A percentile compares a stretch with the other conserved stretches of the same genome.
Conservation (phyloP, 2,888 invertebrate genomes). For the Dasysyrphus albostriatus region DNA sequence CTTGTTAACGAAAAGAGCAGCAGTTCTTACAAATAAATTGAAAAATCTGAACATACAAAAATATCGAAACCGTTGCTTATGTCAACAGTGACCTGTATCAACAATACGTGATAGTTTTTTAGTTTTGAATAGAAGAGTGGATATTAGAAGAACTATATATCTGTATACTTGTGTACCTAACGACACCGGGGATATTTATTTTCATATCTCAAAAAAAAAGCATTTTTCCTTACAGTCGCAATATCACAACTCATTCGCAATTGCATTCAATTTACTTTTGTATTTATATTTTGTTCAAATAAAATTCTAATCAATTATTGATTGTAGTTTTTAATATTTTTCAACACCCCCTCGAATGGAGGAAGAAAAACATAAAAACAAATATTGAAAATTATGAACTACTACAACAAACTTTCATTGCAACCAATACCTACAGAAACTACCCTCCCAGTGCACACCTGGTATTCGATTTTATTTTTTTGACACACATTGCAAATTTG, state of each 20-base stretch:
- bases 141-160: not conserved
- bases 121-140: not conserved
- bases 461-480: conserved; percentile 44
- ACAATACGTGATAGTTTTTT: not conserved
- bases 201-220: conserved; percentile 1
- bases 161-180: no score
- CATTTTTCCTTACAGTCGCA: conserved; percentile 2
- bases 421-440: not conserved
- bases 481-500: conserved; percentile 45
- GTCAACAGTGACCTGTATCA: conserved; percentile 10
- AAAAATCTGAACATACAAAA: not conserved
- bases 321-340: conserved; percentile 24
- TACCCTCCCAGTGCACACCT: conserved; percentile 8
- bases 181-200: not conserved
- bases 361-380: not conserved
- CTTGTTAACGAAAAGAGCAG: not conserved
- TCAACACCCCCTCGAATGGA: not conserved
- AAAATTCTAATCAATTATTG: conserved; percentile 61
- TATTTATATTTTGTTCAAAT: not conserved
- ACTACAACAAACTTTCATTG: conserved; percentile 25
- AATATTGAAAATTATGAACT: conserved; percentile 42
- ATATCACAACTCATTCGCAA: not conserved
- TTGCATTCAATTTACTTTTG: not conserved
- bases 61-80: not conserved
- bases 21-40: not conserved